These are phyloP conservation scores for Australoheros scitulus DNA, from an alignment of 2,113 vertebrate species.

Conservation along the genomic window DNA sequence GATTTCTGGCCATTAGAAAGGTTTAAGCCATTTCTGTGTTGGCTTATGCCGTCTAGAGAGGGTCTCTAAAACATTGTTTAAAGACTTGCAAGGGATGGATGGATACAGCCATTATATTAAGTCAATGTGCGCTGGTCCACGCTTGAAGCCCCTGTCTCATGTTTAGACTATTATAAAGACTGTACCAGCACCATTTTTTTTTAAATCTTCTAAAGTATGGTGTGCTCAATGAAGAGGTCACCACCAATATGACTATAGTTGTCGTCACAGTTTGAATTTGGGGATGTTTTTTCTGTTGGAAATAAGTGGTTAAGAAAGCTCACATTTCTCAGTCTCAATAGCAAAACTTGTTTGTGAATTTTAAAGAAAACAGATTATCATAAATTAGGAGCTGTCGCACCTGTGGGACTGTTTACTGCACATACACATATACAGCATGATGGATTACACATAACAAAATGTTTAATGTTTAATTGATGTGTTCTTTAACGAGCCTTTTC, in stretches of 20 bases:
- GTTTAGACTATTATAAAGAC: no score
- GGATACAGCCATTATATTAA: neutral
- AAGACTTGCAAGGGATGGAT: neutral
- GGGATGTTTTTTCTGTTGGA: no score
- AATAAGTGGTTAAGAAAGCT: no score
- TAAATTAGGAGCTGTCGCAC: conserved; percentile 13
- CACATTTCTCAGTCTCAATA: neutral
- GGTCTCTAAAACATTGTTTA: neutral
- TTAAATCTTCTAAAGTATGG: no score
- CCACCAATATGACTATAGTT: no score
- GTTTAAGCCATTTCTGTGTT: neutral
- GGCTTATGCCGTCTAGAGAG: neutral
- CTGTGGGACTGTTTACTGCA: conserved; percentile 20
- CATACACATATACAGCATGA: neutral
- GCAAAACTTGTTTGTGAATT: neutral
- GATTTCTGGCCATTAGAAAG: neutral
- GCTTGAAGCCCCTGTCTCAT: no score
- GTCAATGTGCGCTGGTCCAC: no score
- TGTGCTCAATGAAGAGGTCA: no score
- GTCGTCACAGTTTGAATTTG: no score
- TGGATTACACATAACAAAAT: conserved; percentile 11
- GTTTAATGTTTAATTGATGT: conserved; percentile 66
- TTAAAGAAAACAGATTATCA: conserved; percentile 8
- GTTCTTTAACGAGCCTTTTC: conserved; percentile 62
- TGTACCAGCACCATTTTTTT: no score